phyloP scores from a whole-genome alignment of 2,113 vertebrate genomes.

The Pelusios castaneus region DNA sequence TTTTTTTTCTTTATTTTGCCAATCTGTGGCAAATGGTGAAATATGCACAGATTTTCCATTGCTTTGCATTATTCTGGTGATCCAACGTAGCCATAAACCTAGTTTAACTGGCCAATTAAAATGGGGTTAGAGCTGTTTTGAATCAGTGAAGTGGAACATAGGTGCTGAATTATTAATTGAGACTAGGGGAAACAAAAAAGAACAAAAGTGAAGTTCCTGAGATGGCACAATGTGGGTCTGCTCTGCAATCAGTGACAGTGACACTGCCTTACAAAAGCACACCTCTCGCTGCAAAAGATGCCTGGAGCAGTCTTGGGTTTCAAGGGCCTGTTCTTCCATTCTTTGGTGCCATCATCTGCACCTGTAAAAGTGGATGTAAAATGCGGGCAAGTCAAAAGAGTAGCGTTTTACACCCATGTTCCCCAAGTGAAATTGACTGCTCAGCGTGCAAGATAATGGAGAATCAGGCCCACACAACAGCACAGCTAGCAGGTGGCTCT shows the following conservation, averaged over 20 bases:
- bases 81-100: neutral
- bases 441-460: neutral
- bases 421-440: neutral
- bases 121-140: neutral
- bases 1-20: neutral
- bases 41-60: neutral
- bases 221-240: too few species aligned
- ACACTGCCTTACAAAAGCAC: too few species aligned
- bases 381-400: rapidly evolving
- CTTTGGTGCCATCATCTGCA: neutral
- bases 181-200: too few species aligned
- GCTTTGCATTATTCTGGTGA: neutral
- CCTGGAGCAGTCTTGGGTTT: too few species aligned
- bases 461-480: neutral
- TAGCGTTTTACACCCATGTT: neutral
- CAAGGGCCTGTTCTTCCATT: neutral
- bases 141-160: neutral
- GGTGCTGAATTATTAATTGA: too few species aligned
- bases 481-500: neutral
- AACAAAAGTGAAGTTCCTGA: too few species aligned
- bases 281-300: too few species aligned
- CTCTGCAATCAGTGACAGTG: too few species aligned
- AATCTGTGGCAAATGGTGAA: neutral
- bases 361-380: neutral
- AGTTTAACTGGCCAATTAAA: neutral